Conservation (phyloP, 2,888 invertebrate genomes). For the Tipula vernalis region DNA sequence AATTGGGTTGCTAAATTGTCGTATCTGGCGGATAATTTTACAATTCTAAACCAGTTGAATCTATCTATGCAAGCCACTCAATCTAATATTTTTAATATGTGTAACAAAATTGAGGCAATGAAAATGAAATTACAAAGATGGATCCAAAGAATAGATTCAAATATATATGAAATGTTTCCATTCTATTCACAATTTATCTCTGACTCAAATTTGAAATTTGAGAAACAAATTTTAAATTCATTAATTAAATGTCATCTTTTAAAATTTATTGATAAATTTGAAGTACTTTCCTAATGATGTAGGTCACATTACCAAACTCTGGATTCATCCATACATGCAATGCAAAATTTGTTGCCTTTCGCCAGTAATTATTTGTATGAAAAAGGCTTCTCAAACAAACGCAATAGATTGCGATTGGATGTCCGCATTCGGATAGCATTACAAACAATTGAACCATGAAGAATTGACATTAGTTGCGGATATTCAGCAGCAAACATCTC, state of each 20-base stretch:
- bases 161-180: too few species aligned
- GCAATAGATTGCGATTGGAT: not conserved
- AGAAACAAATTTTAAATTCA: not conserved
- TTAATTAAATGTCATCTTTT: slow-evolving; percentile 11
- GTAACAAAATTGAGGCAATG: too few species aligned
- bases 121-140: too few species aligned
- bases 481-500: not conserved
- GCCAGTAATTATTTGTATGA: not conserved
- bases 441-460: not conserved
- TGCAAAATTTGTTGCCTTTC: too few species aligned
- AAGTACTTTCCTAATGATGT: too few species aligned
- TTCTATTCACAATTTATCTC: not conserved
- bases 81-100: too few species aligned
- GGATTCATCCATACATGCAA: too few species aligned
- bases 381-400: not conserved
- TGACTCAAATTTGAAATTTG: not conserved
- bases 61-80: too few species aligned
- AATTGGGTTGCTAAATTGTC: not conserved
- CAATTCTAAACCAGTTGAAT: not conserved
- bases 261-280: slow-evolving; percentile 11
- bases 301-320: not conserved
- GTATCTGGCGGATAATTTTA: too few species aligned
- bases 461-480: not conserved
- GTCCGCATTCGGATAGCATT: not conserved
- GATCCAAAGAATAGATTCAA: not conserved